Percentiles rank a stretch among this genome's conserved stretches.
These are phyloP conservation scores for Malachius bipustulatus DNA, from an alignment of 2,888 invertebrate genomes.

Conservation along the genomic window DNA sequence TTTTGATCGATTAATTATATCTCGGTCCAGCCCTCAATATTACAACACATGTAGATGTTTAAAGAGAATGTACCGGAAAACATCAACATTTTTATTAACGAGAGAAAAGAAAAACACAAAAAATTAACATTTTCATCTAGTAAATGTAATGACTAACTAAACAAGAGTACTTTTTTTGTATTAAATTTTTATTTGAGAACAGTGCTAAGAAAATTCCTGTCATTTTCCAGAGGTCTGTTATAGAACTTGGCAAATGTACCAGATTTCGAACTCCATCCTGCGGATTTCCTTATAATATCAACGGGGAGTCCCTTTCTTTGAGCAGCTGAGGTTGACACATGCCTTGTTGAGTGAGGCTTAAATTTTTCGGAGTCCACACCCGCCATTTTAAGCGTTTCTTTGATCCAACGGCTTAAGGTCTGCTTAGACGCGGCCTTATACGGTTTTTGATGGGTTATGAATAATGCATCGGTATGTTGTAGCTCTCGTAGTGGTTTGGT, in stretches of 20 bases:
- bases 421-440: slow-evolving; percentile 15
- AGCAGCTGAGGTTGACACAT: slow-evolving; percentile 21
- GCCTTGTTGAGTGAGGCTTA: slow-evolving; percentile 19
- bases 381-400: slow-evolving; percentile 12
- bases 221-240: slow-evolving; percentile 17
- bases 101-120: no score
- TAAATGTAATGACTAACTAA: no score
- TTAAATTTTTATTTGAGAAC: no score
- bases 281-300: slow-evolving; percentile 18
- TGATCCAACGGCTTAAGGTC: slow-evolving; percentile 20
- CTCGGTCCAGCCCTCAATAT: no score
- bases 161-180: no score
- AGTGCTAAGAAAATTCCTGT: no score
- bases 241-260: slow-evolving; percentile 19
- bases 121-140: no score
- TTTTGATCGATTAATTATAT: no score
- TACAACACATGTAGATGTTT: no score
- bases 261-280: slow-evolving; percentile 19
- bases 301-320: slow-evolving; percentile 16
- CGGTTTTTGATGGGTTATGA: slow-evolving; percentile 18
- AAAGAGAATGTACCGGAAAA: no score
- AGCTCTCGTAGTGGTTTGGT: slow-evolving; percentile 10
- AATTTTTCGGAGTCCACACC: slow-evolving; percentile 19
- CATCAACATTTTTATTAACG: no score
- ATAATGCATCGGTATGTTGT: slow-evolving; percentile 13